Evolutionary conservation across 2,797 vertebrate species (phyloP), one percentile per base, ranked within the genome.

Genomic region (Spinibarbus caldwelli): DNA sequence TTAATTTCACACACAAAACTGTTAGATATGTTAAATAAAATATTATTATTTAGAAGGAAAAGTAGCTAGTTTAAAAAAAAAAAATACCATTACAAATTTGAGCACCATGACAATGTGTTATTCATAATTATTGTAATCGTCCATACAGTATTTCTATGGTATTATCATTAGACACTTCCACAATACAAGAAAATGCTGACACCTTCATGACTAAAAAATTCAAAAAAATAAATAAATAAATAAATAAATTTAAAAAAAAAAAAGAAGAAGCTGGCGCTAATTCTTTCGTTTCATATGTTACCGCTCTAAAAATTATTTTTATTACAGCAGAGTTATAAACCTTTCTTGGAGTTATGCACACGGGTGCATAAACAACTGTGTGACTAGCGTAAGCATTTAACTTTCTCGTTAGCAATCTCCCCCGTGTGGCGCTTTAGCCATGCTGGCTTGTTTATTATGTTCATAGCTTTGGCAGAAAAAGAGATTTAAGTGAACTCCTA

Each of bases 361-460:
- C 52, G 36, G 12, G 97, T 96, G 96, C 95, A 95, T 96, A 93
- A 94, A 95, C 96, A 95, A 96, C 96, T 96, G 95, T 95, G 96
- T 95, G 95, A 94, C 94, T 96, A 96, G 96, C 96, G 97, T 96
- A 97, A 96, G 95, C 96, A 94, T 97, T 99, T 97, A 96, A 97
- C 97, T 97, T 97, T 95, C 96, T 96, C 95, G 95, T 97, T 97
- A 96, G 96, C 97, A 97, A 96, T 96, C 96, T 96, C 96, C 97
- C 97, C 97, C 96, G 95, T 96, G 97, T 97, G 97, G 96, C 96
- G 96, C 96, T 97, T 97, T 97, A 94, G 96, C 97, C 96, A 95
- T 95, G 95, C 96, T 95, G 93, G 96, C 95, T 98, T 98, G 97
- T 98, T 99, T 99, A 98, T 99, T 98, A 98, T 97, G 97, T 97